Evolutionary conservation across 2,888 invertebrate genomes (phyloP), one percentile per base, ranked within the genome.

Genomic region (Lamellibrachia satsuma): DNA sequence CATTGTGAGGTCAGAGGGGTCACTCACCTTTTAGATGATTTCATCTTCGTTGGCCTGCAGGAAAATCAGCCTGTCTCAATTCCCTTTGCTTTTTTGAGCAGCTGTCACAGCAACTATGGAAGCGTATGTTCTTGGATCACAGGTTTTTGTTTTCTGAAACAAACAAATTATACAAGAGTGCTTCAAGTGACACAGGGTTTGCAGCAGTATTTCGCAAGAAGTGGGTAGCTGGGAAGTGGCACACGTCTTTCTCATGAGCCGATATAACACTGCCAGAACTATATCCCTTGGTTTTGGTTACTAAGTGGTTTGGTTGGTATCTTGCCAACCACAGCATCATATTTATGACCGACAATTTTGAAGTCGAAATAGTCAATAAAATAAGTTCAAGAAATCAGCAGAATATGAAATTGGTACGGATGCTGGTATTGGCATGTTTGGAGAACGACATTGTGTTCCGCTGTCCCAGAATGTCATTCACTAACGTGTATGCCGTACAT

Each of bases 161-260:
- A 52, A 92, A 55, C 52, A 55, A 92, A 52, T 15, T 92, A n/a
- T 92, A 92, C 92, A 92, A 52, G 15, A 55, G 52, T 92, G 92
- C 92, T 39, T 39, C 39, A 39, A 39, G 39, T 39, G 55, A 92
- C 52, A 52, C 27, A 15, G 27, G 52, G 11, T 92, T 92, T 55
- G 52, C 92, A 55, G 55, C 55, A 6, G 27, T 57, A 52, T 92
- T 52, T 39, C n/a, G 55, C 52, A 92, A 52, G 22, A 92, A 52
- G 92, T 92, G 92, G 55, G 52, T 92, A n/a, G 52, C 15, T 92
- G 39, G 55, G 52, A 55, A 92, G 11, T 92, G 92, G 92, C 92
- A 52, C 52, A 57, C 3, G 22, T 92, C 55, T 6, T 92, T 91
- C 39, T 91, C 52, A 91, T 91, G 27, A n/a, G 22, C 91, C 0